These are phyloP conservation scores for Oscheius sp. DNA, from an alignment of 1,140 invertebrate species.

Conservation along the genomic window DNA sequence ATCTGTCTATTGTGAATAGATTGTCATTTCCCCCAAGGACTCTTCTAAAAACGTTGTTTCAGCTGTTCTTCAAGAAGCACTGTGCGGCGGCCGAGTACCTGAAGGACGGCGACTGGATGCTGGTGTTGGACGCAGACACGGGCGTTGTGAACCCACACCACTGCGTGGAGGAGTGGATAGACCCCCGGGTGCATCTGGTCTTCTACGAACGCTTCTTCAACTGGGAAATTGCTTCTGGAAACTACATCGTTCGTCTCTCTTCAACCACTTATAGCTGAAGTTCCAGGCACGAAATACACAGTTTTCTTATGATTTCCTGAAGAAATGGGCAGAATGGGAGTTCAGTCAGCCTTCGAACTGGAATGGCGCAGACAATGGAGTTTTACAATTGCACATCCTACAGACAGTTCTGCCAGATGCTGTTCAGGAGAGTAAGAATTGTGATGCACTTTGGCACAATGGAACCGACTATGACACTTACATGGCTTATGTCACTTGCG, in stretches of 20 bases:
- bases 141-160: slow-evolving; percentile 54
- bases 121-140: slow-evolving; percentile 52
- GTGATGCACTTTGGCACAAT: slow-evolving; percentile 48
- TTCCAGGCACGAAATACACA: slow-evolving; percentile 39
- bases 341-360: slow-evolving; percentile 47
- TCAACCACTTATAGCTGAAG: not conserved
- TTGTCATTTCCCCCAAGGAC: slow-evolving; percentile 4
- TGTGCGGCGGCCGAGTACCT: slow-evolving; percentile 59
- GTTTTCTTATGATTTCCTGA: slow-evolving; percentile 44
- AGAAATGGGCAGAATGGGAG: slow-evolving; percentile 49
- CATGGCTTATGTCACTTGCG: slow-evolving; percentile 51
- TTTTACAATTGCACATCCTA: slow-evolving; percentile 47
- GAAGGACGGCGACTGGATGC: slow-evolving; percentile 51
- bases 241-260: slow-evolving; percentile 44
- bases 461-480: slow-evolving; percentile 49
- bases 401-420: slow-evolving; percentile 47
- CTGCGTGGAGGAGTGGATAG: slow-evolving; percentile 53
- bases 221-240: slow-evolving; percentile 49
- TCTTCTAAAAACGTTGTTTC: slow-evolving; percentile 32
- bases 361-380: slow-evolving; percentile 51
- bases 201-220: slow-evolving; percentile 56
- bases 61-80: slow-evolving; percentile 60
- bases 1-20: slow-evolving; percentile 26
- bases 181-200: slow-evolving; percentile 46
- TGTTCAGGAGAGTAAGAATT: slow-evolving; percentile 40